Evolutionary conservation across 1,140 invertebrate species (phyloP).

Genomic region (Aethina tumida): DNA sequence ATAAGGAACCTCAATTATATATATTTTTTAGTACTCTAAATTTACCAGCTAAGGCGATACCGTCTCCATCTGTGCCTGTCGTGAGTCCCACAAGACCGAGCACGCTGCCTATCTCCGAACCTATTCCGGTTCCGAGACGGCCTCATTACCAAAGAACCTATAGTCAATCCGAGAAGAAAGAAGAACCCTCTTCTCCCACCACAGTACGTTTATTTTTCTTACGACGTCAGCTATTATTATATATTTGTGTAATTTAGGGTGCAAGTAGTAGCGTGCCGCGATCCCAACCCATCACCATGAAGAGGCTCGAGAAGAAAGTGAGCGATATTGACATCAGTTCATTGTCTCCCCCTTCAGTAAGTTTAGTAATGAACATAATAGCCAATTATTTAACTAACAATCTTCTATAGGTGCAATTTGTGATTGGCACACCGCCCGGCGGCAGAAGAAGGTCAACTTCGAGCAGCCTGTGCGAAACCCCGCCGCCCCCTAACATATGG

Average conservation of each 20-base stretch:
- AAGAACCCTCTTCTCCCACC: conserved; percentile 20
- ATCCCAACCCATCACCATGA: conserved; percentile 75
- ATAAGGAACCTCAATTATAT: not conserved
- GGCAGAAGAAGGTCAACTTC: conserved; percentile 54
- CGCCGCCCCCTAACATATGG: conserved; percentile 70
- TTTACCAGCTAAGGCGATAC: conserved; percentile 12
- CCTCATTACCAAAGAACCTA: conserved; percentile 39
- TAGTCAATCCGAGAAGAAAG: conserved; percentile 18
- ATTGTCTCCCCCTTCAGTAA: conserved; percentile 77
- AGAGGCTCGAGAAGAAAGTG: conserved; percentile 53
- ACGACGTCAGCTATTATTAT: too few species aligned
- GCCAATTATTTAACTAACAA: conserved; percentile 7
- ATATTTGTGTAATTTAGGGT: conserved; percentile 4
- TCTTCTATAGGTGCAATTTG: conserved; percentile 63
- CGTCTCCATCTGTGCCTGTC: conserved; percentile 15
- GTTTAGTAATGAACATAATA: conserved; percentile 21
- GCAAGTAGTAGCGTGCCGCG: conserved; percentile 51
- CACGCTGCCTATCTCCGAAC: conserved; percentile 60
- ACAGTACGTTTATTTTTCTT: conserved; percentile 4
- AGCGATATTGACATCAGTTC: conserved; percentile 65
- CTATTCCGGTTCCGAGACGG: conserved; percentile 68
- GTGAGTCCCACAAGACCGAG: conserved; percentile 57
- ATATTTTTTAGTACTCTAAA: conserved; percentile 6
- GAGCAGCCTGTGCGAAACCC: conserved; percentile 57
- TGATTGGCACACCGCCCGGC: conserved; percentile 79